Conservation (phyloP, 2,888 invertebrate species). For the Ypsolopha scabrella region DNA sequence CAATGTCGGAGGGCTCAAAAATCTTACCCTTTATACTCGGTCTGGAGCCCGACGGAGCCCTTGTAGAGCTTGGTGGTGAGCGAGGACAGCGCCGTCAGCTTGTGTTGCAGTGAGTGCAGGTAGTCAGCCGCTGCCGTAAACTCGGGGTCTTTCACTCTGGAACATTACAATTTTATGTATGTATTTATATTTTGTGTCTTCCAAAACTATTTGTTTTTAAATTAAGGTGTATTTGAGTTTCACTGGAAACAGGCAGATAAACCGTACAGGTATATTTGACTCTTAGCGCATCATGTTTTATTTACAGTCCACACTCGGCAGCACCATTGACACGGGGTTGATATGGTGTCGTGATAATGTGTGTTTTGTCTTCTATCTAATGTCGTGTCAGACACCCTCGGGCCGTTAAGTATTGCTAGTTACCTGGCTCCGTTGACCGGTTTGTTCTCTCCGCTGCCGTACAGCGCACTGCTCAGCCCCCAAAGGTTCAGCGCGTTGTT, state of each 20-base stretch:
- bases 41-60: conserved; percentile 26
- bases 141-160: conserved; percentile 54
- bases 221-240: too few relatives aligned
- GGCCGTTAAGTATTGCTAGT: background rate
- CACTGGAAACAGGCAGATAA: too few relatives aligned
- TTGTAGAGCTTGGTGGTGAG: conserved; percentile 44
- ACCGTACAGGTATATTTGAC: too few relatives aligned
- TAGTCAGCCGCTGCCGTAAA: conserved; percentile 48
- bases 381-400: background rate
- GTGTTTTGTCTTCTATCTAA: too few relatives aligned
- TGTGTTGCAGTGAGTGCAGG: conserved; percentile 42
- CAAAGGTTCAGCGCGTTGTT: conserved; percentile 45
- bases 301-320: too few relatives aligned
- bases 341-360: too few relatives aligned
- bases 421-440: conserved; percentile 46
- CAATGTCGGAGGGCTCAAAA: too few relatives aligned
- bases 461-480: conserved; percentile 43
- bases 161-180: conserved; percentile 2
- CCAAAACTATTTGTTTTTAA: too few relatives aligned
- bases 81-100: conserved; percentile 36
- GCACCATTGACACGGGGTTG: too few relatives aligned
- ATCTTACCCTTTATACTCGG: conserved; percentile 37
- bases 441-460: conserved; percentile 31
- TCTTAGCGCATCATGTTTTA: too few relatives aligned
- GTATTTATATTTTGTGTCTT: background rate